Base-by-base conservation (phyloP, 1,140 invertebrate genomes). In the Drosophila sproati region DNA sequence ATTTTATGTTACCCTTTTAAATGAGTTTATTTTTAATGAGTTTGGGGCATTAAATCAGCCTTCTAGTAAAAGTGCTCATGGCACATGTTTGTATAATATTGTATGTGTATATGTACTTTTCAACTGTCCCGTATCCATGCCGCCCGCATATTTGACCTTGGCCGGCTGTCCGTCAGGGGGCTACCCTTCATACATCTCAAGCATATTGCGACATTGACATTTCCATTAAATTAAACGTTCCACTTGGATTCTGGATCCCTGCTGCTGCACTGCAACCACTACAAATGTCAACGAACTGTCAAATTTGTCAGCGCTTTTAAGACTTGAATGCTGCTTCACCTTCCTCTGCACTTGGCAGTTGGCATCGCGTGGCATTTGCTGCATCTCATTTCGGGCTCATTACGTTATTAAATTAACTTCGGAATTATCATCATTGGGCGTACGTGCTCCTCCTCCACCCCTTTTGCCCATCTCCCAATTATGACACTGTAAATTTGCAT, bases 221-320 rank as follows among this genome's bases (percentile, higher is more conserved):
- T 80, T 80, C 67, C 76, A 80, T 80, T 80, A 66, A 76, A 72
- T 72, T 47, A 66, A 55, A 54, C 64, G 55, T 47, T 20, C 31
- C 43, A 57, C 57, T 61, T 35, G 2, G 2, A 41, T 10, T 20
- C 6, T 7, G 20, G 4, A 34, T 41, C 54, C 32, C 47, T 60
- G 52, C 72, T 68, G 35, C 51, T 59, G 56, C 54, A 48, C 67
- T 70, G 35, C 60, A 67, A 52, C 51, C 67, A 69, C 75, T 47
- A 60, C 80, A 73, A 63, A 82, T 86, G 82, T 82, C 80, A 80
- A 82, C 77, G 80, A 86, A 80, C 82, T 82, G 82, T 86, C 80
- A 80, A 82, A 86, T 78, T 86, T 86, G 80, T 86, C 71, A 77
- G 77, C 20, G 5, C 59, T 0, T 67, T 67, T 39, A 59, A 73